Base-by-base conservation (phyloP, 2,797 vertebrate species). In the Erethizon dorsatum region DNA sequence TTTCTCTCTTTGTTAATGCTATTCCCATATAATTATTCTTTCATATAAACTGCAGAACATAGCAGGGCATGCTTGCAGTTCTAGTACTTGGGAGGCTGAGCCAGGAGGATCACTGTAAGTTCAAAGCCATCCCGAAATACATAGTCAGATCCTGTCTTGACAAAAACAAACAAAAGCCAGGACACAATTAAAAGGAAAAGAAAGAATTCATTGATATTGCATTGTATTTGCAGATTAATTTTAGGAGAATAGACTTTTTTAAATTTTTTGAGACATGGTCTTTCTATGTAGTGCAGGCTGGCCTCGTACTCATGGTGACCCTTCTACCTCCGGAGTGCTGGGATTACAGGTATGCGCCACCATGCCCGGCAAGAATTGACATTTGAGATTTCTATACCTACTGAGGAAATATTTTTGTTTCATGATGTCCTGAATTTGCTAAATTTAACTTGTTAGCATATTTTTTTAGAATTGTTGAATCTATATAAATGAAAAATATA, bases 171-270 rank as follows among this genome's bases (percentile, higher is more conserved):
- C 28, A 47, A 50, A 47, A 78, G 6, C 31, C 3, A 56, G 9
- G 12, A 80, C 41, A 8, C 18, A 45, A 31, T 69, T 82, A 69
- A 80, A 90, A 54, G 24, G 28, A 79, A 90, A 90, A 79, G 73
- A 28, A 77, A 75, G 11, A 12, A 63, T 13, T 77, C 67, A 1
- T 22, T 37, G 33, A 52, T 82, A 71, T 18, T n/a, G 26, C 13
- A 56, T 57, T 91, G n/a, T 56, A 47, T 69, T 69, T 71, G 47
- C 28, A 69, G 69, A 90, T 69, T 69, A 69, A 82, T 90, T 90
- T 80, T 65, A 54, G 47, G 47, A 80, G 47, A 80, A 69, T 28
- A 17, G 22, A 56, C 31, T 65, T 17, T 65, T 17, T 65, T 65
- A 41, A 41, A 41, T 41, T 65, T 31, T 33, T 65, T n/a, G 14